Evolutionary conservation across 2,113 vertebrate species (phyloP).

Genomic region (Polypterus senegalus): DNA sequence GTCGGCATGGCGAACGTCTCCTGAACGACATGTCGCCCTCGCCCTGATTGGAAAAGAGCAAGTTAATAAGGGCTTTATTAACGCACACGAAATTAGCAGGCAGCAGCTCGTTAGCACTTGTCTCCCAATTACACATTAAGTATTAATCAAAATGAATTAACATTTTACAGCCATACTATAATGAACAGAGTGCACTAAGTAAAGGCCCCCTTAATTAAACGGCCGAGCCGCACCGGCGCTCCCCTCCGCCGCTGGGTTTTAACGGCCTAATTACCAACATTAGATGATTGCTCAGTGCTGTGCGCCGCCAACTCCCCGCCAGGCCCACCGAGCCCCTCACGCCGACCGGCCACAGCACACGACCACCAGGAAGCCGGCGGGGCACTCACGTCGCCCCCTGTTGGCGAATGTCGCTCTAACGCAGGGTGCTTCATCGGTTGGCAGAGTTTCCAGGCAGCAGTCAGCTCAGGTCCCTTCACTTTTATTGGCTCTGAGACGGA

Average conservation of each 20-base stretch:
- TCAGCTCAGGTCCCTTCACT: too few relatives aligned
- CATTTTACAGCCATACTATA: slow-evolving; percentile 55
- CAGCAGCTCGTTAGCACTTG: slow-evolving; percentile 33
- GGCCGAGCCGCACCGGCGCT: slow-evolving; percentile 34
- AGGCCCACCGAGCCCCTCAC: neutral
- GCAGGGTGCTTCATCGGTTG: too few relatives aligned
- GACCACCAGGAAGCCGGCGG: too few relatives aligned
- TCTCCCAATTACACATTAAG: slow-evolving; percentile 22
- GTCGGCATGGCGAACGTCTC: too few relatives aligned
- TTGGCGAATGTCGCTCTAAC: too few relatives aligned
- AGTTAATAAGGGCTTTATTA: slow-evolving; percentile 1
- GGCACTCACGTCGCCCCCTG: too few relatives aligned
- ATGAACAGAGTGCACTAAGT: slow-evolving; percentile 37
- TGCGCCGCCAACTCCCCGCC: slow-evolving; percentile 9
- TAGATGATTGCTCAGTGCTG: slow-evolving; percentile 1
- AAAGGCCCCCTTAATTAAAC: slow-evolving; percentile 44
- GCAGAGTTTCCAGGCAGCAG: too few relatives aligned
- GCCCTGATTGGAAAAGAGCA: neutral
- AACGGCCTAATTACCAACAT: slow-evolving; percentile 53
- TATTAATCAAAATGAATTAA: slow-evolving; percentile 22
- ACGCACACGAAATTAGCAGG: neutral
- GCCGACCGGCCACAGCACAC: too few relatives aligned
- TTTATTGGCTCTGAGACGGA: too few relatives aligned
- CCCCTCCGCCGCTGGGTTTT: slow-evolving; percentile 29
- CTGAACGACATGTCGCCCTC: too few relatives aligned